phyloP scores from a whole-genome alignment of 92 coral and sea anemone genomes.

The Paragorgia papillata region DNA sequence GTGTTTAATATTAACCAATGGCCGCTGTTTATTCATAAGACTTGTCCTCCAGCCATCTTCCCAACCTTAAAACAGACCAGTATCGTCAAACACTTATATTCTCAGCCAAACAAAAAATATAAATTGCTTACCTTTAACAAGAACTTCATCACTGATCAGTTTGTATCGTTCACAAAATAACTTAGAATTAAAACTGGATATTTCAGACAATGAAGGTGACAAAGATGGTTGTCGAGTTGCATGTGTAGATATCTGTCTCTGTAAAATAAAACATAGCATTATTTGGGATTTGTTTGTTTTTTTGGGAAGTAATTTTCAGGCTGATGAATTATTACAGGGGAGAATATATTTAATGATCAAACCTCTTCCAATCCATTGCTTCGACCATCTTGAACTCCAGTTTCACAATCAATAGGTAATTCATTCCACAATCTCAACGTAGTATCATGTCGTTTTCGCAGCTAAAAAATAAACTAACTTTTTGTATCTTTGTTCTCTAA shows the following conservation, averaged over 20 bases:
- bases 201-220: background rate
- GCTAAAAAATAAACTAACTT: constrained; percentile 49
- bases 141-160: constrained; percentile 24
- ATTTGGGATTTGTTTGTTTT: too few relatives aligned
- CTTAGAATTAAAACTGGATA: background rate
- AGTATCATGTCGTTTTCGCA: constrained; percentile 76
- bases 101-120: too few relatives aligned
- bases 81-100: background rate
- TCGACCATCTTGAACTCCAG: constrained; percentile 37
- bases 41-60: constrained; percentile 88
- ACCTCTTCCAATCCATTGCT: constrained; percentile 29
- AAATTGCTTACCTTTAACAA: constrained; percentile 17
- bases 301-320: too few relatives aligned
- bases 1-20: constrained; percentile 73
- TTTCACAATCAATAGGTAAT: constrained; percentile 77
- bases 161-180: constrained; percentile 37
- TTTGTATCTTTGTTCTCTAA: too few relatives aligned
- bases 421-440: constrained; percentile 81
- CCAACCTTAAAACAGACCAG: constrained; percentile 65
- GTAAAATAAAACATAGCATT: background rate
- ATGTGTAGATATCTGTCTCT: background rate
- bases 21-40: constrained; percentile 79
- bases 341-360: background rate
- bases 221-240: constrained; percentile 2
- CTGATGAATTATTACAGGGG: too few relatives aligned